Percentiles rank a stretch among this genome's conserved stretches.
These are phyloP conservation scores for Caradrina clavipalpis DNA, from an alignment of 2,888 invertebrate species.

Conservation along the genomic window DNA sequence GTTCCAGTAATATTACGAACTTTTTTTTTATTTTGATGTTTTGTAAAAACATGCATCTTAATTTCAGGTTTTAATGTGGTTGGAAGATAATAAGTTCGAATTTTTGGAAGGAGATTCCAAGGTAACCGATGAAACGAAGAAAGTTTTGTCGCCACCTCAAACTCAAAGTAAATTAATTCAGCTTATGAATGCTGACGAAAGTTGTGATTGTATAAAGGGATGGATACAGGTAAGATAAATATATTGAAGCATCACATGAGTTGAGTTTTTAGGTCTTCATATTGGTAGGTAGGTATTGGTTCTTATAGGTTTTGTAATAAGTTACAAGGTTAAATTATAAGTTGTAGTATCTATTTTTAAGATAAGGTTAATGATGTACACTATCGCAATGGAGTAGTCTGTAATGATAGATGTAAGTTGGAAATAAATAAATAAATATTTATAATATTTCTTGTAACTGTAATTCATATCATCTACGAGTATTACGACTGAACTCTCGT, in stretches of 20 bases:
- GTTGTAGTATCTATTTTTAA: too few relatives aligned
- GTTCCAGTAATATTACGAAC: too few relatives aligned
- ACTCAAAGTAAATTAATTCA: slow-evolving; percentile 83
- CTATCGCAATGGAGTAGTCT: too few relatives aligned
- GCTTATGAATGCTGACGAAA: slow-evolving; percentile 84
- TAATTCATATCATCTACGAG: too few relatives aligned
- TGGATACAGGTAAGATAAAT: slow-evolving; percentile 86
- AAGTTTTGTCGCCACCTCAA: slow-evolving; percentile 79
- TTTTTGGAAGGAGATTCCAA: slow-evolving; percentile 81
- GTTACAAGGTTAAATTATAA: too few relatives aligned
- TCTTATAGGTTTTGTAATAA: too few relatives aligned
- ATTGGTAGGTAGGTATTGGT: too few relatives aligned
- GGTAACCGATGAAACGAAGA: slow-evolving; percentile 75
- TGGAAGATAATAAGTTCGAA: slow-evolving; percentile 84
- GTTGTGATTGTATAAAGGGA: slow-evolving; percentile 84
- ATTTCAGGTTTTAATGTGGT: slow-evolving; percentile 80
- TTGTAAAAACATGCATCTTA: background rate
- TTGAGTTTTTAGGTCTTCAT: slow-evolving; percentile 1
- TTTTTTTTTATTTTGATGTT: background rate
- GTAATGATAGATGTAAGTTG: too few relatives aligned
- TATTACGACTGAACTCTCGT: background rate
- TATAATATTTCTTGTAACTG: slow-evolving; percentile 4
- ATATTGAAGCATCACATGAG: background rate
- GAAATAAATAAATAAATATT: too few relatives aligned
- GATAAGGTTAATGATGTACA: too few relatives aligned